Percentiles rank a stretch among this genome's conserved stretches.
Conservation (phyloP, 37 sponge, comb jelly and placozoan genomes). For the Cladorhizidae sp. region DNA sequence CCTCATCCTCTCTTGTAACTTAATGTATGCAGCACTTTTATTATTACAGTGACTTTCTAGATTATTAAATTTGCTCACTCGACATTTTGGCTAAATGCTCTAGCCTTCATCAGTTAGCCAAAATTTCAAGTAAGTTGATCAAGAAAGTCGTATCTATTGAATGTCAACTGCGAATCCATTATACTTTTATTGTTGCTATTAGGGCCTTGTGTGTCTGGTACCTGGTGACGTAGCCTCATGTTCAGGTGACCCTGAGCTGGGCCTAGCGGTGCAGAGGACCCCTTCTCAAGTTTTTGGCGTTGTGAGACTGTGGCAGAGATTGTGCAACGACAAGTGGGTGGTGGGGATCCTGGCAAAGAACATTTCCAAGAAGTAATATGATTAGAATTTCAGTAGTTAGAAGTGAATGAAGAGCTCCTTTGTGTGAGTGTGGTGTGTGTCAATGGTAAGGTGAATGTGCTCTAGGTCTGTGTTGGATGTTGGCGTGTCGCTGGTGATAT, state of each 20-base stretch:
- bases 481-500: not conserved
- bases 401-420: not conserved
- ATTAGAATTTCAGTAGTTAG: not conserved
- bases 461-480: not conserved
- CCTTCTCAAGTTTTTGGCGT: not conserved
- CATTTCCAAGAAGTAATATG: conserved; percentile 19
- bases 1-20: too few species aligned
- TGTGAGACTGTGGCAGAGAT: conserved; percentile 38
- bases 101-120: too few species aligned
- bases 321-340: conserved; percentile 25
- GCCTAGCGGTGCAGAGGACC: too few species aligned
- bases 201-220: conserved; percentile 17
- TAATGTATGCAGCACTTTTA: too few species aligned
- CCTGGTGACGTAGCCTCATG: not conserved
- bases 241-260: not conserved
- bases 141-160: too few species aligned
- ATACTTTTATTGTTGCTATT: too few species aligned
- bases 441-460: too few species aligned
- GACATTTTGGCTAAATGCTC: too few species aligned
- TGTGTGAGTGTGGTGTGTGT: not conserved
- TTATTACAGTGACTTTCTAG: too few species aligned
- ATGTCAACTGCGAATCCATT: too few species aligned
- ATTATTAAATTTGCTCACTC: too few species aligned
- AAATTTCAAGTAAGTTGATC: too few species aligned
- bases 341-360: conserved; percentile 36